Conservation (phyloP, 2,888 invertebrate species). For the Steinernema hermaphroditum region DNA sequence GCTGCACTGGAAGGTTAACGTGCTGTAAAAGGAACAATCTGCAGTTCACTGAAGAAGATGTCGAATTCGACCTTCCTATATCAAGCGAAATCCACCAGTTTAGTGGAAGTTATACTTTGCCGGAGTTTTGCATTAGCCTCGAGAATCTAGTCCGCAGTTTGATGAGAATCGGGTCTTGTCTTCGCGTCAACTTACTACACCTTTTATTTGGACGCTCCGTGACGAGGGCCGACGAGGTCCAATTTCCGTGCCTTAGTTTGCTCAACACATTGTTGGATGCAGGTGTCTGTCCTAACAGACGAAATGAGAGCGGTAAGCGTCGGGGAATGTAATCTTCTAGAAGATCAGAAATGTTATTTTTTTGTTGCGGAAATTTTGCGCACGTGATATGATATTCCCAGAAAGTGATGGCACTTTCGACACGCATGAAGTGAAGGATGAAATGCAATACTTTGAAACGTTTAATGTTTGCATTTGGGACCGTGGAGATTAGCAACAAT, state of each 20-base stretch:
- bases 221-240: slow-evolving; percentile 5
- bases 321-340: too few relatives aligned
- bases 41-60: neutral
- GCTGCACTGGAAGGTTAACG: neutral
- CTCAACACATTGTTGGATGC: slow-evolving; percentile 42
- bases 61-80: neutral
- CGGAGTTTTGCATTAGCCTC: neutral
- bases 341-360: too few relatives aligned
- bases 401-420: too few relatives aligned
- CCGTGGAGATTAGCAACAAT: too few relatives aligned
- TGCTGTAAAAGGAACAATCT: neutral
- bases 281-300: slow-evolving; percentile 40
- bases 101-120: neutral
- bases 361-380: too few relatives aligned
- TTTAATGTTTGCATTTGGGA: too few relatives aligned
- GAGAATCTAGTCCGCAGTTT: slow-evolving; percentile 26
- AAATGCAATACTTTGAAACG: too few relatives aligned
- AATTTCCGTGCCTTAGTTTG: slow-evolving; percentile 41
- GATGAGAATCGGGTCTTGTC: neutral
- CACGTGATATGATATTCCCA: too few relatives aligned
- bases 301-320: slow-evolving; percentile 40
- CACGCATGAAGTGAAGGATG: too few relatives aligned
- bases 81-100: neutral
- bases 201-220: neutral
- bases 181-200: neutral